Percentiles rank a stretch among this genome's conserved stretches.
Conservation (phyloP, 2,888 invertebrate genomes). For the Eretmocerus hayati region DNA sequence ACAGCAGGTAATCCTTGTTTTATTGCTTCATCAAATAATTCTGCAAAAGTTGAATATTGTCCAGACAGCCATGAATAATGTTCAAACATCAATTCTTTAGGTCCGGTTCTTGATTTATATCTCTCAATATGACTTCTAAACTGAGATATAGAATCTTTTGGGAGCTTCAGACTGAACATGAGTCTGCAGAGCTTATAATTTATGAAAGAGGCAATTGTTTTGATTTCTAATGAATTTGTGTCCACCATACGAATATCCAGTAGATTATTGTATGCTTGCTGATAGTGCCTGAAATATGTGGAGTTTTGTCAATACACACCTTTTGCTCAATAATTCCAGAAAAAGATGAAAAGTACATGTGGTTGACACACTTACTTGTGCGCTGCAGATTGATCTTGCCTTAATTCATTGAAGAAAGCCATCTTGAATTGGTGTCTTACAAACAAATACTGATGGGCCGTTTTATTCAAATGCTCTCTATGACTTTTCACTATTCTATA, state of each 20-base stretch:
- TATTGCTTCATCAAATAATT: constrained; percentile 93
- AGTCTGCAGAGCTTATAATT: constrained; percentile 93
- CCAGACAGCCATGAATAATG: constrained; percentile 93
- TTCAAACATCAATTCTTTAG: constrained; percentile 82
- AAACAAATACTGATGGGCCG: constrained; percentile 83
- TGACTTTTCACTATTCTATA: constrained; percentile 81
- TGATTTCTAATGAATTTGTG: constrained; percentile 86
- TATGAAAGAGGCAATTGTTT: constrained; percentile 89
- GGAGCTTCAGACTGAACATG: constrained; percentile 80
- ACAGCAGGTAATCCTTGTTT: constrained; percentile 84
- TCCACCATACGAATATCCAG: constrained; percentile 84
- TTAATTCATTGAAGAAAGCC: constrained; percentile 89
- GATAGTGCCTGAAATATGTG: constrained; percentile 58
- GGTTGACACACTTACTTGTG: constrained; percentile 56
- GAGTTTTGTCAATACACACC: constrained; percentile 5
- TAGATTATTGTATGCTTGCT: constrained; percentile 84
- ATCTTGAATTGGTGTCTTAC: constrained; percentile 96
- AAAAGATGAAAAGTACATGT: constrained; percentile 1
- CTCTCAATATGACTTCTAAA: constrained; percentile 82
- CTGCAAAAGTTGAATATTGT: constrained; percentile 86
- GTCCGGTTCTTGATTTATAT: constrained; percentile 75
- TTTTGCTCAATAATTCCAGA: constrained; percentile 4
- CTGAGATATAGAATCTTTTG: constrained; percentile 91
- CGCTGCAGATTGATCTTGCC: constrained; percentile 80
- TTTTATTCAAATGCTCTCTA: constrained; percentile 83